Conservation (phyloP, 2,113 vertebrate genomes). For the Camelus bactrianus region DNA sequence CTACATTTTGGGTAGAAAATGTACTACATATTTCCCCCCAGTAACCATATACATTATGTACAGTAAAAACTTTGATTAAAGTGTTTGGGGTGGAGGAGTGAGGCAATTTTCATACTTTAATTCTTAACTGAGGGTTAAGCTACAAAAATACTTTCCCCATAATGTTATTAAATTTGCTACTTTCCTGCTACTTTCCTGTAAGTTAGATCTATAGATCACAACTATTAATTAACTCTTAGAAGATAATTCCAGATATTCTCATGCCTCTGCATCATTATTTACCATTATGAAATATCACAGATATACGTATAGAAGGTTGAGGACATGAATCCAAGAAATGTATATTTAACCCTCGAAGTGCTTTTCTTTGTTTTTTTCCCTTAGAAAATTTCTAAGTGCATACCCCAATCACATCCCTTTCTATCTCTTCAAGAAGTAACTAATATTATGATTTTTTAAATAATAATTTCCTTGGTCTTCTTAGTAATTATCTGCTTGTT, state of each 20-base stretch:
- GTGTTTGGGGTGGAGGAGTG: background rate
- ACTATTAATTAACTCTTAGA: slow-evolving; percentile 22
- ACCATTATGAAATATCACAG: slow-evolving; percentile 41
- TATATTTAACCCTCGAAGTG: background rate
- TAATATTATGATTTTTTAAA: slow-evolving; percentile 19
- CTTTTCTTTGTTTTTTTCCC: background rate
- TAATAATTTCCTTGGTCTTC: background rate
- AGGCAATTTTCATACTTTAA: slow-evolving; percentile 52
- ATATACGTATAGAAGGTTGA: background rate
- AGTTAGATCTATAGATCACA: background rate
- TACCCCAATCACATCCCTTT: background rate
- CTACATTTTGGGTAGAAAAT: background rate
- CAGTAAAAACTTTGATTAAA: slow-evolving; percentile 11
- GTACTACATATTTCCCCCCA: background rate
- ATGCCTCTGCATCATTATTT: background rate
- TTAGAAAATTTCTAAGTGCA: slow-evolving; percentile 47
- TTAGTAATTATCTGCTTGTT: background rate
- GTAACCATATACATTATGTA: background rate
- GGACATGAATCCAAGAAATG: background rate
- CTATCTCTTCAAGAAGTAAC: background rate
- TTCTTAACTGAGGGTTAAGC: slow-evolving; percentile 5
- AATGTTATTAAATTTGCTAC: slow-evolving; percentile 14
- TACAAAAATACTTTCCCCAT: slow-evolving; percentile 26
- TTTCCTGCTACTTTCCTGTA: slow-evolving; percentile 6
- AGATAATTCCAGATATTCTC: slow-evolving; percentile 38